Base-by-base conservation (phyloP, 2,797 vertebrate species). In the Catamblyrhynchus diadema region DNA sequence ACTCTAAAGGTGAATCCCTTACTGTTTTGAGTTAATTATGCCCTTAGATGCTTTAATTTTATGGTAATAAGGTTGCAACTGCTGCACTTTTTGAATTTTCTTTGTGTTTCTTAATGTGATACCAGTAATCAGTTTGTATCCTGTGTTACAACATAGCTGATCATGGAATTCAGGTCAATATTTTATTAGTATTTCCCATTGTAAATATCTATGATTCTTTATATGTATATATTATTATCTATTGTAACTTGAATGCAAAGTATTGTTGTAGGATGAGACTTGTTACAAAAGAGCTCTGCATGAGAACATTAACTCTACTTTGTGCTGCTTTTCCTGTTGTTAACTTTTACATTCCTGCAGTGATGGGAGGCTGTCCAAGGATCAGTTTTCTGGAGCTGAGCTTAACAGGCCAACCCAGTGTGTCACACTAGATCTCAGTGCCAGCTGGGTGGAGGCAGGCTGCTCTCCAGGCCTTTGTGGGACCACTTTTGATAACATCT, bases 31-130 rank as follows among this genome's bases (percentile, higher is more conserved):
- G 64, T 96, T 69, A 97, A 88, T 97, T 96, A 92, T 92, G 69
- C 44, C 89, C 95, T 96, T 91, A 83, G 71, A 75, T 92, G 92
- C 70, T 96, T 97, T 96, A 96, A 97, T 97, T 96, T 97, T 97
- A 95, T 97, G 93, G 70, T 96, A 96, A 95, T 97, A 93, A 94
- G 77, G 16, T 33, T 73, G 87, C 79, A 95, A 82, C 81, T 64
- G 67, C 94, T 96, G 82, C 78, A 81, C 85, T 97, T 97, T 97
- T 39, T 33, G 83, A 86, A 51, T 96, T 95, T 97, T 96, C 61
- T 96, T 95, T 96, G 80, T 65, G 57, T 95, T 98, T 97, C 71
- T 92, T 94, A 82, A 94, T 88, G 91, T 93, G 90, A 96, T 95
- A 80, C 82, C 94, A 93, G 88, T 92, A 92, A 91, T 93, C 65